Evolutionary conservation across 1,140 invertebrate genomes (phyloP), one percentile per base, ranked within the genome.

Genomic region (Phortica variegata): DNA sequence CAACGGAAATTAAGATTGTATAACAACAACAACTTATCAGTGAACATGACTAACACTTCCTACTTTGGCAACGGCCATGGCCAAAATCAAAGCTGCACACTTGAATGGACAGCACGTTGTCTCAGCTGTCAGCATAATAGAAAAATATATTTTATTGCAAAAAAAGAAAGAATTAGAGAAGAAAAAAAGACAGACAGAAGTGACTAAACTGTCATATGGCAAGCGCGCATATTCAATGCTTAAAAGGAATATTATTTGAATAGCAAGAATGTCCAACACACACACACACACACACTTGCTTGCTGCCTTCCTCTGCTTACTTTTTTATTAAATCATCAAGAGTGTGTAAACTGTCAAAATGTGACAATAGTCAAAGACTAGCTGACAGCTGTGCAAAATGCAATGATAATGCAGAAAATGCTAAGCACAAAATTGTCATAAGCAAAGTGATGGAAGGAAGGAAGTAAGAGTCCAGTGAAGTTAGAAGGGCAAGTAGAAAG

Each of bases 281-380:
- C 4, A 32, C 19, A 48, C 34, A 21, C 17, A 21, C 45, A 34
- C 36, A 21, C 23, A 12, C 20, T 29, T n/a, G 10, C 12, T 16
- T 19, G 20, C 13, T 13, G 16, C 38, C 17, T 10, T 32, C 26
- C n/a, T 29, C 29, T 36, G 20, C 23, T 5, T 26, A 44, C 37
- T 20, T 48, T 45, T 59, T 66, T 66, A 66, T 63, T 60, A 60
- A 57, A 68, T 68, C 56, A 68, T 60, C 60, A 66, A 62, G 68
- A 60, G 63, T 60, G 63, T n/a, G n/a, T 68, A 62, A 59, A 45
- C 61, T 52, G 58, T 61, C 61, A 61, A 26, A 59, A 66, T 66
- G 62, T 66, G 59, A 66, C 61, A 65, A 61, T 66, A 48, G 53
- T 38, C 36, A 34, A 15, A 29, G 43, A 37, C 44, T 31, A 43